phyloP scores from a whole-genome alignment of 1,140 invertebrate genomes.

The Aleiodes sp. region DNA sequence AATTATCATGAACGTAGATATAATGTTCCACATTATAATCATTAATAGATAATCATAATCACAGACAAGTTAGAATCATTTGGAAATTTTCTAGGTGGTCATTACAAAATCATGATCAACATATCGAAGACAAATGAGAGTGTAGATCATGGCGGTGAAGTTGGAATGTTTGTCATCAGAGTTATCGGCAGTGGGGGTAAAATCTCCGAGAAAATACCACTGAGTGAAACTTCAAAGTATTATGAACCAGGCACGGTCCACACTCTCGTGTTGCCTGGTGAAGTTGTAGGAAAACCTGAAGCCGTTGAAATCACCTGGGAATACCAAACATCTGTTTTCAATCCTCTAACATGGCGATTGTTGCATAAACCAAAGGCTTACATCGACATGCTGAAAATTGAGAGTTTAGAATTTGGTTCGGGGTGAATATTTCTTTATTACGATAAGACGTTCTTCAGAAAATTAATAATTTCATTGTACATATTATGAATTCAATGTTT shows the following conservation, averaged over 20 bases:
- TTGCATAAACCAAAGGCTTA: conserved; percentile 77
- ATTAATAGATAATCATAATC: neutral
- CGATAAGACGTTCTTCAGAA: too few species aligned
- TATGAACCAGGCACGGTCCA: conserved; percentile 79
- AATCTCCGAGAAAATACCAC: conserved; percentile 69
- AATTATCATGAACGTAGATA: too few species aligned
- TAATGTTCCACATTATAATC: neutral
- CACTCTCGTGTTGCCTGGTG: conserved; percentile 74
- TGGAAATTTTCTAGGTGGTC: conserved; percentile 69
- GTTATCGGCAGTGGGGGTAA: conserved; percentile 72
- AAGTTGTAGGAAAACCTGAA: conserved; percentile 71
- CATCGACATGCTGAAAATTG: conserved; percentile 75
- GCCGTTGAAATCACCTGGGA: conserved; percentile 79
- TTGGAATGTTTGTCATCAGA: conserved; percentile 76
- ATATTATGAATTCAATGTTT: too few species aligned
- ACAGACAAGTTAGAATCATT: neutral
- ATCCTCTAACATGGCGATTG: conserved; percentile 84
- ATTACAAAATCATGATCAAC: conserved; percentile 78
- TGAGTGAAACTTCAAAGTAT: conserved; percentile 67
- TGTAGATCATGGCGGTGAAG: conserved; percentile 78
- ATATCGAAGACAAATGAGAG: conserved; percentile 79
- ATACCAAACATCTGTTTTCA: conserved; percentile 79
- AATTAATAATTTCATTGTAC: too few species aligned
- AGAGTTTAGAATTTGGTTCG: conserved; percentile 73
- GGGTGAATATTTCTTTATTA: conserved; percentile 65